Base-by-base conservation (phyloP, 2,113 vertebrate genomes). In the Clinocottus analis region DNA sequence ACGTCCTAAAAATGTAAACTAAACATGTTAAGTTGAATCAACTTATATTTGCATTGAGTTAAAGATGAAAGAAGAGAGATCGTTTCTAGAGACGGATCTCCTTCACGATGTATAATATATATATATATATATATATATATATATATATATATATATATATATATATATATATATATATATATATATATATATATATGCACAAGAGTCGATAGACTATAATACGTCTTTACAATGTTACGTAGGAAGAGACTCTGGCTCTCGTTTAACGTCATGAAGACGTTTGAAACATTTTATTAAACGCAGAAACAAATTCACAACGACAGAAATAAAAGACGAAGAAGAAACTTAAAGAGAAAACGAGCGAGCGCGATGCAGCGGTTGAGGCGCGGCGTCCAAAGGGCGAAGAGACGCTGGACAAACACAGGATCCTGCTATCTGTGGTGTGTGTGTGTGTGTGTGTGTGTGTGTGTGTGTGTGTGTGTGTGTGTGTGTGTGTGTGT, bases 311-410 rank as follows among this genome's bases (percentile, higher is more conserved):
- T 55, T 25, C 13, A 56, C 9, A 25, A 17, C 21, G 17, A 60
- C 3, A 60, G 3, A 60, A 35, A 60, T 11, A 60, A 60, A 33
- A 14, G 27, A 17, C 25, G 12, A 64, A 23, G 14, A 59, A 14
- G 53, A 7, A 17, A 19, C n/a, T n/a, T n/a, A n/a, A n/a, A n/a
- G n/a, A n/a, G n/a, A n/a, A n/a, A n/a, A n/a, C n/a, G n/a, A n/a
- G n/a, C n/a, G n/a, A n/a, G n/a, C n/a, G n/a, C n/a, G n/a, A 78
- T 77, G 83, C 84, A 90, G 79, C 86, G 67, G 85, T 82, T 88
- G 89, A 91, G 94, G 94, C 79, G 93, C 72, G 93, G 91, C 72
- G 93, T 90, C 85, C 93, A 95, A 95, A 95, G 94, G 91, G 89
- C 92, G 71, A 61, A 75, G 87, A 93, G 83, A 59, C 78, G n/a